Evolutionary conservation across 1,140 invertebrate genomes (phyloP).

Genomic region (Reticulitermes speratus): DNA sequence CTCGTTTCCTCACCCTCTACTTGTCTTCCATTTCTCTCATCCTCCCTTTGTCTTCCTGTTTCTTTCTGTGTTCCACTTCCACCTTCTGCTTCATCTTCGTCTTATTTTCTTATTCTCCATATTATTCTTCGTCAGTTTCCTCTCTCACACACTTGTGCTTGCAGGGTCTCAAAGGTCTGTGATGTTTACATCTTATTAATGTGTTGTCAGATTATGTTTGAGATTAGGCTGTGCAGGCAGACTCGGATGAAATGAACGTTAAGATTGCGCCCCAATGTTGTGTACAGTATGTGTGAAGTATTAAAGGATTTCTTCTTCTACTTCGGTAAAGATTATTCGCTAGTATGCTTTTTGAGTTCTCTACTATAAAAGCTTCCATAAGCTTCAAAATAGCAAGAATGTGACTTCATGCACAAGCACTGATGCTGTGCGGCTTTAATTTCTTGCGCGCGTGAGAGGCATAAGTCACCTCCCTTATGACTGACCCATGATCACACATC

Average conservation of each 20-base stretch:
- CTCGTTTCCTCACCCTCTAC: no score
- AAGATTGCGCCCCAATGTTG: background rate
- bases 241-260: slow-evolving; percentile 6
- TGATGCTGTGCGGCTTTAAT: background rate
- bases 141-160: no score
- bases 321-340: slow-evolving; percentile 11
- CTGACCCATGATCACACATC: background rate
- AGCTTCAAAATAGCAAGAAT: slow-evolving; percentile 11
- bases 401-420: background rate
- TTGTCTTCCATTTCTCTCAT: no score
- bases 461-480: background rate
- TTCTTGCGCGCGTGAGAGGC: background rate
- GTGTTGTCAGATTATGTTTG: background rate
- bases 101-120: no score
- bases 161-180: no score
- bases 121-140: no score
- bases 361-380: slow-evolving; percentile 11
- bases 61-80: no score
- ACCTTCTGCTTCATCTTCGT: no score
- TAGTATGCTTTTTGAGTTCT: slow-evolving; percentile 8
- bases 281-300: background rate
- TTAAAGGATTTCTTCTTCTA: slow-evolving; percentile 8
- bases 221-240: background rate
- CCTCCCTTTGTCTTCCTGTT: no score
- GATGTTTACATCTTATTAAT: no score